These are phyloP conservation scores for Neodiprion virginianus DNA, from an alignment of 1,140 invertebrate genomes.

Conservation along the genomic window DNA sequence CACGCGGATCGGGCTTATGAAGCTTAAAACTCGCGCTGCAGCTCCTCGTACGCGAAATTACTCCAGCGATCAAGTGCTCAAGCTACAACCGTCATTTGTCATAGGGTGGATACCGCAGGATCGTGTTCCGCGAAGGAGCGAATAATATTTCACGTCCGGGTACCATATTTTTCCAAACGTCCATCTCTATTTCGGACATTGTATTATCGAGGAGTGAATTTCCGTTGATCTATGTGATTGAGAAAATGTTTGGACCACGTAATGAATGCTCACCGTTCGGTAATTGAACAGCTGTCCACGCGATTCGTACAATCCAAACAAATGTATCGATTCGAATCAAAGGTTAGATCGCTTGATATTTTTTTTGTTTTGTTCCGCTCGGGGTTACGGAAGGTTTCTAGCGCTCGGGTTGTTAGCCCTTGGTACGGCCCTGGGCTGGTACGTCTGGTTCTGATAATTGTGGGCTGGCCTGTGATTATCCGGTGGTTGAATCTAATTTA, in stretches of 20 bases:
- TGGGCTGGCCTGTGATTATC: conserved; percentile 42
- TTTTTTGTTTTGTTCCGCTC: not conserved
- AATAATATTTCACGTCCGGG: no score
- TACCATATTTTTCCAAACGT: no score
- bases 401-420: not conserved
- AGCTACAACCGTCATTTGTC: conserved; percentile 45
- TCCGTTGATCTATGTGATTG: no score
- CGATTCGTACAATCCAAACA: no score
- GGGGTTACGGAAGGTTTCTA: not conserved
- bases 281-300: no score
- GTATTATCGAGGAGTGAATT: no score
- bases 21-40: conserved; percentile 24
- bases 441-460: conserved; percentile 41
- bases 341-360: no score
- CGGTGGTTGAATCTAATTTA: conserved; percentile 49
- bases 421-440: conserved; percentile 7
- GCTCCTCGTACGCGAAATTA: conserved; percentile 31
- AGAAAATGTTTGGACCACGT: no score
- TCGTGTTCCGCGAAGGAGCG: no score
- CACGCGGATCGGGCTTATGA: not conserved
- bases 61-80: conserved; percentile 3
- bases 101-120: conserved; percentile 26
- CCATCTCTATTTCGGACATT: no score
- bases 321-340: no score
- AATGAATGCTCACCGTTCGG: no score